phyloP scores from a whole-genome alignment of 2,888 invertebrate species.

The Tetragonisca angustula region DNA sequence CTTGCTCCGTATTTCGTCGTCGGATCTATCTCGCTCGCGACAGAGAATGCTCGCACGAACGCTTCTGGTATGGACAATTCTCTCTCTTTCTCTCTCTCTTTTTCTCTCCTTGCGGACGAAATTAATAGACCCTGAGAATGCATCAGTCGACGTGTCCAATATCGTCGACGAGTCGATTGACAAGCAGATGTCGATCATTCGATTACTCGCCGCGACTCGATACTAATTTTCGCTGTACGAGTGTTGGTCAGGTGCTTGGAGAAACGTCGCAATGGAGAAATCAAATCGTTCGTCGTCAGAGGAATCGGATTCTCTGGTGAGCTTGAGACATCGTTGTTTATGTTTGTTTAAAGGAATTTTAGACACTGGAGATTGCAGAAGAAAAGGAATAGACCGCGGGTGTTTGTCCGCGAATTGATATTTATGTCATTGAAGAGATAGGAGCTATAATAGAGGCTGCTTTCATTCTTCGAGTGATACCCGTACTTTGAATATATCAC shows the following conservation, averaged over 20 bases:
- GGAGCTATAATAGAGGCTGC: too few species aligned
- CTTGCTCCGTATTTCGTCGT: conserved; percentile 54
- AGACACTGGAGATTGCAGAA: too few species aligned
- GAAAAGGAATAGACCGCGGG: too few species aligned
- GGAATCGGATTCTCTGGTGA: background rate
- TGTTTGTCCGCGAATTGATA: too few species aligned
- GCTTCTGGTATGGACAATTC: conserved; percentile 23
- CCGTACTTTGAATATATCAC: too few species aligned
- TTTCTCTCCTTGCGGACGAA: conserved; percentile 52
- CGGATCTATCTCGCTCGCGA: conserved; percentile 38
- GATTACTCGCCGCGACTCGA: conserved; percentile 44
- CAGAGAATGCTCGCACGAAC: conserved; percentile 35
- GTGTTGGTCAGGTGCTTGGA: background rate
- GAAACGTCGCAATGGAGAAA: background rate
- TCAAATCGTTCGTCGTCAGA: background rate
- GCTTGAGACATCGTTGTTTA: background rate
- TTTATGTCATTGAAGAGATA: too few species aligned
- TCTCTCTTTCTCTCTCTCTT: conserved; percentile 11
- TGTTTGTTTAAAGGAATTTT: background rate
- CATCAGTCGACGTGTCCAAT: conserved; percentile 45
- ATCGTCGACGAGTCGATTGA: conserved; percentile 51
- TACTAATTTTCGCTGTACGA: conserved; percentile 10
- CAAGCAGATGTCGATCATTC: conserved; percentile 38
- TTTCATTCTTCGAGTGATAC: too few species aligned
- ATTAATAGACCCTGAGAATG: conserved; percentile 63